These are phyloP conservation scores for Ammodytes dubius DNA, from an alignment of 2,113 vertebrate species.

Conservation along the genomic window DNA sequence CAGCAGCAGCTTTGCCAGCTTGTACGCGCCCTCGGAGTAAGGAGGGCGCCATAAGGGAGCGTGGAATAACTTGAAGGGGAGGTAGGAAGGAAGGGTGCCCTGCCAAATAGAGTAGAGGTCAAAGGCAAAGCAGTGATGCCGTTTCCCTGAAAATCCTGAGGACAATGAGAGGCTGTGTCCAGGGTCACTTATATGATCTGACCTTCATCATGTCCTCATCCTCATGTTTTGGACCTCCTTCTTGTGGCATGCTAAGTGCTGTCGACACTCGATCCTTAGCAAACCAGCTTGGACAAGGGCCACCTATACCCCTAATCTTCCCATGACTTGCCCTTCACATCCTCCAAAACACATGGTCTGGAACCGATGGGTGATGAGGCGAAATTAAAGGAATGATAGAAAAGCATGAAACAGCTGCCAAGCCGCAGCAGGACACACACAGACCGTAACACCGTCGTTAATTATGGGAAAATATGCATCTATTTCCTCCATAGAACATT, in stretches of 20 bases:
- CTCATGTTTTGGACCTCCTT: background rate
- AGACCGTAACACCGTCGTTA: constrained; percentile 4
- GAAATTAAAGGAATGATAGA: constrained; percentile 51
- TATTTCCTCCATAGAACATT: background rate
- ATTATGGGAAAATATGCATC: too few species aligned
- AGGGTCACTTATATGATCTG: constrained; percentile 23
- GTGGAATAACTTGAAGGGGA: background rate
- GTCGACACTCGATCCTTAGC: constrained; percentile 54
- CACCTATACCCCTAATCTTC: constrained; percentile 19
- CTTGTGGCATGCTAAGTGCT: constrained; percentile 29
- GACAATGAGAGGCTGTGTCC: constrained; percentile 26
- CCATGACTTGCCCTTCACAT: constrained; percentile 18
- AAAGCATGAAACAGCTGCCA: constrained; percentile 16
- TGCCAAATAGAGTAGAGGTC: constrained; percentile 29
- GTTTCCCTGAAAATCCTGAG: background rate
- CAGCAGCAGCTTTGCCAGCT: constrained; percentile 64
- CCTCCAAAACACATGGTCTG: constrained; percentile 39
- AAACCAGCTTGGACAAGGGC: constrained; percentile 38
- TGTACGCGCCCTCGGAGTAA: background rate
- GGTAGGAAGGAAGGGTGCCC: background rate
- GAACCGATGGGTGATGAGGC: constrained; percentile 54
- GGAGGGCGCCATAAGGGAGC: background rate
- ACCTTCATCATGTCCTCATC: constrained; percentile 4
- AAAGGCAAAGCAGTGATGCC: constrained; percentile 29
- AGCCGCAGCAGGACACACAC: constrained; percentile 32